Conservation (phyloP, 2,113 vertebrate species). For the Lophura nycthemera region DNA sequence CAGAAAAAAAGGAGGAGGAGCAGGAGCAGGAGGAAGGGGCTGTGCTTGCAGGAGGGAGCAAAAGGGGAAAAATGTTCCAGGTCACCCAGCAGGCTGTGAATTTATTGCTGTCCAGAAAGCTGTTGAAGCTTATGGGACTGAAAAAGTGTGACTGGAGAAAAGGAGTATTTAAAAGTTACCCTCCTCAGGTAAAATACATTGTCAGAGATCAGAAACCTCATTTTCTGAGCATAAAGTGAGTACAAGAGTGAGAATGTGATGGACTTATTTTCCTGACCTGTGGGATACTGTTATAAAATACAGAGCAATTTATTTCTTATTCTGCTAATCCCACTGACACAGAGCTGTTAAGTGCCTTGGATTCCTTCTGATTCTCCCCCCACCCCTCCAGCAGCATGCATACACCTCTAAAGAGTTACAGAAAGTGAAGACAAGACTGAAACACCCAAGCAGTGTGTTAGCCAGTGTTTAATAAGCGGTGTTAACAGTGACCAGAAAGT, state of each 20-base stretch:
- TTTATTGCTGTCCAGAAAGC: conserved; percentile 6
- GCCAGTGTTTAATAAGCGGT: neutral
- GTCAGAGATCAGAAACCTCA: neutral
- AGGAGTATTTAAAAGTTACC: conserved; percentile 3
- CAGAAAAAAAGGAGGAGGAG: neutral
- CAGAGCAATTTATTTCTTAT: neutral
- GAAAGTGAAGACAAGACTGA: neutral
- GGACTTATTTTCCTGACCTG: neutral
- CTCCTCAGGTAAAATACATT: neutral
- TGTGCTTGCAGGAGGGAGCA: neutral
- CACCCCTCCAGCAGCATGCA: neutral
- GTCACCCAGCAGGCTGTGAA: neutral
- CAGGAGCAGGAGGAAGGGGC: neutral
- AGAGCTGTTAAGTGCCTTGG: neutral
- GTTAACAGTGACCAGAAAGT: neutral
- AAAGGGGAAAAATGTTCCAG: neutral
- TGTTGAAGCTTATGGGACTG: neutral
- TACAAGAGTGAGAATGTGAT: neutral
- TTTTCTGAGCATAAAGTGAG: neutral
- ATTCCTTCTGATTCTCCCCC: neutral
- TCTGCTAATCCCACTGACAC: neutral
- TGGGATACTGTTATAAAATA: neutral
- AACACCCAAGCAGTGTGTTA: neutral
- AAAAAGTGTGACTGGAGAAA: neutral
- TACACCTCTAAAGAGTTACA: neutral